Conservation (phyloP, 2,888 invertebrate species). For the Synergus laeviventris region DNA sequence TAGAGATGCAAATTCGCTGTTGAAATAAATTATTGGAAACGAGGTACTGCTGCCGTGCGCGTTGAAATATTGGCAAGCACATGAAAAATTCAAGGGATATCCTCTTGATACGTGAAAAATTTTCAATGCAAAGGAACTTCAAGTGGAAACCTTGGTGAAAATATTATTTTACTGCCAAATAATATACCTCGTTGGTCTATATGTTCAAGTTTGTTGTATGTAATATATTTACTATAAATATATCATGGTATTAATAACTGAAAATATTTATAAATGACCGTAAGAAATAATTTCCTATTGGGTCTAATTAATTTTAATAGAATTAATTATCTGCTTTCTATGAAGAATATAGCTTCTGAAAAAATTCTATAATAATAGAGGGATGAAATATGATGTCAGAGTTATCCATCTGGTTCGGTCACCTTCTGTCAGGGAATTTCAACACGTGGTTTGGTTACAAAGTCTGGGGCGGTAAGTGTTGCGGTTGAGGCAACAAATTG, state of each 20-base stretch:
- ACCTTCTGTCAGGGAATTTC: not conserved
- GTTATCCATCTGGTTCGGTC: not conserved
- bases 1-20: constrained; percentile 22
- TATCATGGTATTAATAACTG: too few relatives aligned
- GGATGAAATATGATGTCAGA: not conserved
- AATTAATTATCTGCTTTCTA: not conserved
- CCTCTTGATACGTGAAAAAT: constrained; percentile 28
- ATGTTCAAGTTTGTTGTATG: too few relatives aligned
- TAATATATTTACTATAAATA: too few relatives aligned
- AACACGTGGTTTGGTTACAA: not conserved
- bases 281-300: not conserved
- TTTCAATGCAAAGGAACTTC: constrained; percentile 13
- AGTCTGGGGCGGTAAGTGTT: not conserved
- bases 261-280: too few relatives aligned
- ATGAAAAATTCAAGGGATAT: constrained; percentile 35
- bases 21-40: constrained; percentile 34
- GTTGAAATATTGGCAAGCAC: constrained; percentile 22
- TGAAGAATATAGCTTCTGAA: not conserved
- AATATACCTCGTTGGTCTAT: constrained; percentile 7
- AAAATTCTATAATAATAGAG: not conserved
- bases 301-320: not conserved
- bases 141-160: constrained; percentile 10
- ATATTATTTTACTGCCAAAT: constrained; percentile 31
- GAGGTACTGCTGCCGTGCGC: constrained; percentile 12
- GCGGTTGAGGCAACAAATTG: constrained; percentile 18